A percentile compares a stretch with the other conserved stretches of the same genome.
Conservation (phyloP, 2,113 vertebrate genomes). For the Petromus typicus region DNA sequence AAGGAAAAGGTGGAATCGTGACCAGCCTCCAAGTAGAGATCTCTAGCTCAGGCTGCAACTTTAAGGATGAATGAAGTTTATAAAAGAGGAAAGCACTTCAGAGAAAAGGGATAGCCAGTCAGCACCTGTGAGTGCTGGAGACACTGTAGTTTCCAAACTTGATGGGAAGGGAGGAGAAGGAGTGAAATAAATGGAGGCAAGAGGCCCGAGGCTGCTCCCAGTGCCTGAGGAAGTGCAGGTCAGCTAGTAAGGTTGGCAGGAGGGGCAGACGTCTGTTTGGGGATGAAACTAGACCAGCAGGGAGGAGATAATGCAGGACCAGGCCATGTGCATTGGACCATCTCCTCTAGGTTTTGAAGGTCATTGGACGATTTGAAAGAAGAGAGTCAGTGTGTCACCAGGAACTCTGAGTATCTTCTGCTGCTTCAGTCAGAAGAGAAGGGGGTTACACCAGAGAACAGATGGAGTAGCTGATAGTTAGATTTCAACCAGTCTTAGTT, state of each 20-base stretch:
- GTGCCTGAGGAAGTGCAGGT: neutral
- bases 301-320: neutral
- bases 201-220: neutral
- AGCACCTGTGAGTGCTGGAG: neutral
- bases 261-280: neutral
- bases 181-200: neutral
- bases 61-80: neutral
- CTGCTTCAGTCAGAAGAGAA: neutral
- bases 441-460: neutral
- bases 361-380: neutral
- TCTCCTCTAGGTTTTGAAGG: neutral
- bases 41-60: neutral
- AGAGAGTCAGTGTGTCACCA: neutral
- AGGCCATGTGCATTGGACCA: neutral
- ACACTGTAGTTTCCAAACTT: neutral
- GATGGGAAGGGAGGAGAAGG: neutral
- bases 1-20: neutral
- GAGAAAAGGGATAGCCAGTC: neutral
- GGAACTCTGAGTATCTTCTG: neutral
- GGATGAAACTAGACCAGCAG: neutral
- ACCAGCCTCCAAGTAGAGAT: neutral
- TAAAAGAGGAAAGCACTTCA: neutral
- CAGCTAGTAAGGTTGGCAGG: neutral
- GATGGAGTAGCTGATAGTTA: neutral
- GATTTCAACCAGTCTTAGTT: neutral